Evolutionary conservation across 2,797 vertebrate genomes (phyloP), one percentile per base, ranked within the genome.

Genomic region (Chaetodon trifasciatus): DNA sequence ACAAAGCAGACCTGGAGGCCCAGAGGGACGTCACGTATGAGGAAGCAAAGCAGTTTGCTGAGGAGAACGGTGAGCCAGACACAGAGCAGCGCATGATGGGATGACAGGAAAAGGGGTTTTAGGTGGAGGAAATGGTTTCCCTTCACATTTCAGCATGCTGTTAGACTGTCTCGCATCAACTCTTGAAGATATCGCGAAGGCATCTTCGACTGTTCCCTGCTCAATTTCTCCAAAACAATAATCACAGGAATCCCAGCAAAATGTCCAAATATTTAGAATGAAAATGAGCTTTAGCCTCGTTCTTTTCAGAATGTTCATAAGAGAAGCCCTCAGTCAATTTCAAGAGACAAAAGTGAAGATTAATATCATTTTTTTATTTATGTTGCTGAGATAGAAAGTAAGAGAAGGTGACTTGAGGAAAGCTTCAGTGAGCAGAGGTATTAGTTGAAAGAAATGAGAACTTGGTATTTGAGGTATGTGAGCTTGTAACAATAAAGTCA

Each of bases 21-120:
- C 98, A 99, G 96, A 95, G 98, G 83, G 98, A 99, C 87, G 98
- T 99, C 85, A 99, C 98, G 8, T 99, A 99, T 39, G 98, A 99
- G 93, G 98, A 99, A 92, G 98, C 98, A 42, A 99, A 99, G 94
- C 98, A 99, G 93, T 99, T 99, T 92, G 98, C 98, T 19, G 98
- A 99, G 94, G 98, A 99, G 95, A 99, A 99, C 2, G 98, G 98
- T 99, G 92, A 84, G 95, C n/a, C 19, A 17, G 11, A 57, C 46
- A 12, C 13, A 17, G 11, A 66, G 1, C 12, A 1, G 17, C 2
- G 3, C 42, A 53, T 46, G 32, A 24, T 49, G 35, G 19, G 47
- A 53, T 60, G 49, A 53, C 19, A 1, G 49, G 52, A 35, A 62
- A 23, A 8, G 7, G 13, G 42, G 17, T 50, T 56, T 52, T 23